A percentile compares a stretch with the other conserved stretches of the same genome.
Evolutionary conservation across 64 coral and sea anemone species (phyloP).

Genomic region (Montipora efflorescens): DNA sequence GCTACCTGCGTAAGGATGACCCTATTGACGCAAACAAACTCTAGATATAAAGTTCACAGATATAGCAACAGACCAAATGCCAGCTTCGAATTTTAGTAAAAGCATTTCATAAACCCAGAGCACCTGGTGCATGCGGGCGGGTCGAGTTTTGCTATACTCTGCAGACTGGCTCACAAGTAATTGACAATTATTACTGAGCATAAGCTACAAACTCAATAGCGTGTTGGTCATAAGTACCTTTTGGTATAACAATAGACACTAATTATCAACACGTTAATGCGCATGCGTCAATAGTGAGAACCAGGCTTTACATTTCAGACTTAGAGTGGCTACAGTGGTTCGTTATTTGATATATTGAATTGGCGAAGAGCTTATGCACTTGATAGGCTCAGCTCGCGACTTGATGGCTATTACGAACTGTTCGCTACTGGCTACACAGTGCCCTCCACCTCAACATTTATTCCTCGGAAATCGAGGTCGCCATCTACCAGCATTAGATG

Average conservation of each 20-base stretch:
- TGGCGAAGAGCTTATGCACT: neutral
- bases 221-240: too few relatives aligned
- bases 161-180: neutral
- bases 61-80: neutral
- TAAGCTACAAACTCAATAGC: too few relatives aligned
- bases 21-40: neutral
- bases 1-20: neutral
- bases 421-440: neutral
- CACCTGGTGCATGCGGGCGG: neutral
- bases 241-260: too few relatives aligned
- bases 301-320: too few relatives aligned
- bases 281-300: too few relatives aligned
- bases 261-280: too few relatives aligned
- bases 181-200: too few relatives aligned
- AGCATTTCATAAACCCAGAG: neutral
- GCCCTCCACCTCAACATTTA: neutral
- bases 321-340: neutral
- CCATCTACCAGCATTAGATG: neutral
- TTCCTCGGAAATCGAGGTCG: conserved; percentile 13
- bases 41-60: neutral
- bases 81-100: neutral
- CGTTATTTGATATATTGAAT: neutral
- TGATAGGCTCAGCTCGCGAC: conserved; percentile 11
- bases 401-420: neutral
- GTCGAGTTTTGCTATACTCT: neutral